Base-by-base conservation (phyloP, 2,888 invertebrate genomes). In the Cerastoderma edule region DNA sequence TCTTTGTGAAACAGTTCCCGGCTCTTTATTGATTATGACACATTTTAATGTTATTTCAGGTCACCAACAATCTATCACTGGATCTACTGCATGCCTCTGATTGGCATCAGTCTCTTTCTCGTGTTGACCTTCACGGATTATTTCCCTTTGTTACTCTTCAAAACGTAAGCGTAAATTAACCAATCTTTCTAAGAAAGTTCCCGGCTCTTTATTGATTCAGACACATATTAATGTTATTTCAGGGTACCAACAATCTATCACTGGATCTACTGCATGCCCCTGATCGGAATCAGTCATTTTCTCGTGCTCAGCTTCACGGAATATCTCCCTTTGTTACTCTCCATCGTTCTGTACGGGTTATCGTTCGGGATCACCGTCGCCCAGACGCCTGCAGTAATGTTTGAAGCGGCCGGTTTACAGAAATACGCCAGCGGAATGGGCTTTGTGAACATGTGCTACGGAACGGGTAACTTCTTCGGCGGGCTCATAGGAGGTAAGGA, bases 231-330 rank as follows among this genome's bases (percentile, higher is more conserved):
- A n/a, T n/a, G n/a, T n/a, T n/a, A n/a, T 72, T 69, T 16, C 76
- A 80, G 80, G n/a, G 39, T 76, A 13, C 80, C 76, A 4, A 80
- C 80, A 24, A 63, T 77, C 5, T 80, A 77, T 39, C 76, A 80
- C 27, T 80, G 80, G 80, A 68, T 80, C 2, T 77, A 77, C 53
- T 44, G 74, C 22, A 54, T 67, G 10, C 80, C 77, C 0, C 24
- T 80, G 4, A 53, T 74, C 24, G 76, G 72, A 8, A 33, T 76
- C 3, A 64, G 74, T 30, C 80, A 80, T 44, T n/a, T 77, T 16
- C 46, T 80, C 22, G 69, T 80, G 16, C 39, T 80, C 3, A 57
- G 60, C n/a, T 65, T 75, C 27, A 74, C 63, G 48, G 71, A 74
- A 35, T 80, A 77, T 48, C 68, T 71, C 67, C 74, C 77, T 22